These are phyloP conservation scores for Siniperca obscura DNA, from an alignment of 2,797 vertebrate species.

Conservation along the genomic window DNA sequence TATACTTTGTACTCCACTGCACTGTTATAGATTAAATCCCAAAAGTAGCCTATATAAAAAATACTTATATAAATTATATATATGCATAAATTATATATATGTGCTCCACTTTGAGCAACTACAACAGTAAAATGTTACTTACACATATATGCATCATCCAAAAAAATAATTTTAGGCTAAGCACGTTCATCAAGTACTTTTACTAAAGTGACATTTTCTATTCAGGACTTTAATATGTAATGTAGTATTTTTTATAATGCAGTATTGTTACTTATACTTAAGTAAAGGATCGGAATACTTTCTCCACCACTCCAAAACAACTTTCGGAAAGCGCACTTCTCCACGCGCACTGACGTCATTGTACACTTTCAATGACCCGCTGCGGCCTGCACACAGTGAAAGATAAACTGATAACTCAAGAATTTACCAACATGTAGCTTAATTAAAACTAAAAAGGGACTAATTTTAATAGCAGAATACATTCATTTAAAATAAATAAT, in stretches of 20 bases:
- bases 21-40: no score
- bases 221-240: no score
- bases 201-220: neutral
- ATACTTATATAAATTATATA: no score
- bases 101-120: no score
- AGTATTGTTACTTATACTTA: neutral
- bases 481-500: neutral
- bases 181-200: neutral
- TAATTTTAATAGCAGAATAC: fast-evolving
- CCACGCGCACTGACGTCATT: slow-evolving; percentile 32
- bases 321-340: neutral
- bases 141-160: no score
- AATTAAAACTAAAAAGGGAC: neutral
- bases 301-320: neutral
- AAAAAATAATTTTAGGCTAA: no score
- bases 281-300: neutral
- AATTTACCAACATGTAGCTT: neutral
- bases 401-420: slow-evolving; percentile 9
- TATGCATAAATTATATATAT: no score
- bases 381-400: neutral
- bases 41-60: no score
- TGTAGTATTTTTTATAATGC: neutral
- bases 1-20: neutral
- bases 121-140: no score
- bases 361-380: slow-evolving; percentile 13